Percentiles rank a stretch among this genome's conserved stretches.
Evolutionary conservation across 2,888 invertebrate genomes (phyloP).

Genomic region (Cryptus viduatorius): DNA sequence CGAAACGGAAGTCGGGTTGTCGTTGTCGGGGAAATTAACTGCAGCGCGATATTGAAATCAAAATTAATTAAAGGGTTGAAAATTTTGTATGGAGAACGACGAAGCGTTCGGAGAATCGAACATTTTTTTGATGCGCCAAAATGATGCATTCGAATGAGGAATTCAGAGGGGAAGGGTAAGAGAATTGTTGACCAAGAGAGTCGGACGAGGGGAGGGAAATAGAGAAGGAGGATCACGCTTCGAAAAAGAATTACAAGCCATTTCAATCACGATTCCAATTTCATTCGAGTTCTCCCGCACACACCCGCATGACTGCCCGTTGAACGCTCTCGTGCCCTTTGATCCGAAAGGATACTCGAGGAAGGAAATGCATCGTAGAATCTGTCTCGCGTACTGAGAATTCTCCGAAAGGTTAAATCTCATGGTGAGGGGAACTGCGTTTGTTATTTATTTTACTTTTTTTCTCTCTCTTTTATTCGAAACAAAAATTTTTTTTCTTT

Average conservation of each 20-base stretch:
- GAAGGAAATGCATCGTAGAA: constrained; percentile 53
- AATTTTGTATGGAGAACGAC: too few relatives aligned
- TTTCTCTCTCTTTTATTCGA: constrained; percentile 41
- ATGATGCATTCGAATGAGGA: constrained; percentile 57
- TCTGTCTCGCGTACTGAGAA: constrained; percentile 51
- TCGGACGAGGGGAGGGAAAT: constrained; percentile 45
- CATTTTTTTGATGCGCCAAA: not conserved
- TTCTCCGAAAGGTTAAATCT: constrained; percentile 55
- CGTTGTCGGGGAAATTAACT: too few relatives aligned
- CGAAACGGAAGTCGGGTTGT: too few relatives aligned
- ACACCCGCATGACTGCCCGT: constrained; percentile 43
- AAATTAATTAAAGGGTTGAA: too few relatives aligned
- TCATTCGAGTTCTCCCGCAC: constrained; percentile 67
- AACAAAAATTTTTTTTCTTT: not conserved
- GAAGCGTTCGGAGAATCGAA: not conserved
- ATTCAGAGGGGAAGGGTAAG: constrained; percentile 11
- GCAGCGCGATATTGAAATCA: too few relatives aligned
- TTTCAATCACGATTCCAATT: constrained; percentile 77
- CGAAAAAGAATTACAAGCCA: constrained; percentile 75
- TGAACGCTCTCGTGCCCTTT: constrained; percentile 65
- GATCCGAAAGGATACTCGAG: constrained; percentile 65
- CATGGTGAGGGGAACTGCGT: constrained; percentile 32
- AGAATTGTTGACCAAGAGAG: constrained; percentile 48
- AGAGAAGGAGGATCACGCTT: constrained; percentile 48
- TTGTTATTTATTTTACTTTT: not conserved